Evolutionary conservation across 2,797 vertebrate species (phyloP).

Genomic region (Channallabes apus): DNA sequence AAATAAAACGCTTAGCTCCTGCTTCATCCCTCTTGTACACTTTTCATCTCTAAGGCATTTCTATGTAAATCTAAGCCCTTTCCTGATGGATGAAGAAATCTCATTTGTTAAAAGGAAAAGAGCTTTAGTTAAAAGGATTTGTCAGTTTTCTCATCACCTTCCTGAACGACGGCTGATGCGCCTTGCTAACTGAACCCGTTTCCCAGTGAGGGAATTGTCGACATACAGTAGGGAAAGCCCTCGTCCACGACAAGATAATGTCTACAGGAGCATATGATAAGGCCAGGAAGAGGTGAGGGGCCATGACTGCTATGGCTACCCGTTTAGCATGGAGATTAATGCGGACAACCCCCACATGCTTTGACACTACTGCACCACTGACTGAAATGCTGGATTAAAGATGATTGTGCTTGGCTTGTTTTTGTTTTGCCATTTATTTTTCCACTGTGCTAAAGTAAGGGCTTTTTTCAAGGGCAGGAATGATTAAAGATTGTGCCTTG

Average conservation of each 20-base stretch:
- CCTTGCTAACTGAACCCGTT: constrained; percentile 15
- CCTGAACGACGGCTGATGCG: constrained; percentile 1
- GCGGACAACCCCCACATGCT: background rate
- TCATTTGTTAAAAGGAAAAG: constrained; percentile 17
- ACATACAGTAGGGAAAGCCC: background rate
- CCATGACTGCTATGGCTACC: constrained; percentile 1
- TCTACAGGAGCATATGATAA: background rate
- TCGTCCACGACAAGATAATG: background rate
- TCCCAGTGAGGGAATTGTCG: background rate
- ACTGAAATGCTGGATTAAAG: constrained; percentile 5
- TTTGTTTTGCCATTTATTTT: constrained; percentile 10
- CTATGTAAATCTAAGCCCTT: constrained; percentile 15
- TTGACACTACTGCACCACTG: background rate
- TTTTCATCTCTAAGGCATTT: constrained; percentile 26
- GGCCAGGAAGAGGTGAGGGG: background rate
- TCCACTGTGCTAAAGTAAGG: background rate
- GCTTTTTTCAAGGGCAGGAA: background rate
- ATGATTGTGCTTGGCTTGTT: background rate
- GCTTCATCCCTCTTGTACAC: constrained; percentile 19
- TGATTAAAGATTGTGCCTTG: background rate
- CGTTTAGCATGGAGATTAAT: constrained; percentile 13
- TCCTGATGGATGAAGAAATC: background rate
- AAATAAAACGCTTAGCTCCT: background rate
- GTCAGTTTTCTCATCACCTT: constrained; percentile 19
- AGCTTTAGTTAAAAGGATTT: constrained; percentile 46